These are phyloP conservation scores for Zosterops hypoxanthus DNA, from an alignment of 2,113 vertebrate genomes.

Conservation along the genomic window DNA sequence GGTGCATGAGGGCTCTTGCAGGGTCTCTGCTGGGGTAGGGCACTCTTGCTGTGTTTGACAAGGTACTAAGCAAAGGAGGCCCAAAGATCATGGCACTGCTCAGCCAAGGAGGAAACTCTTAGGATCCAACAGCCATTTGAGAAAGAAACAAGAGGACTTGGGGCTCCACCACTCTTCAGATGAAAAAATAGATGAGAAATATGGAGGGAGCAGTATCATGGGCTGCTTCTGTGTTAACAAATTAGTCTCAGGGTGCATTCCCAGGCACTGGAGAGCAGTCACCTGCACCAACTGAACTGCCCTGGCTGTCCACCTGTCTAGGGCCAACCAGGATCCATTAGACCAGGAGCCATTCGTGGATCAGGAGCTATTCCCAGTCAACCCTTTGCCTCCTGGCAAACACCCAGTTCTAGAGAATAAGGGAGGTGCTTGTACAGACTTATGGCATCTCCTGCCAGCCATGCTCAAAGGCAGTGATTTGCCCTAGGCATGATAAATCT, in stretches of 20 bases:
- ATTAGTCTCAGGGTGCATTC: background rate
- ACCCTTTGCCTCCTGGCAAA: background rate
- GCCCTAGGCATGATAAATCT: background rate
- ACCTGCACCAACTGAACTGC: rapidly evolving
- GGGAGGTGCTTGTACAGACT: background rate
- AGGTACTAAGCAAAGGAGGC: rapidly evolving
- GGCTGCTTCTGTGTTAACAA: background rate
- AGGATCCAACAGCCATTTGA: background rate
- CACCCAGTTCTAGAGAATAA: background rate
- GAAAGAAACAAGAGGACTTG: background rate
- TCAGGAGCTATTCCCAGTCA: background rate
- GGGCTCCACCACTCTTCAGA: background rate
- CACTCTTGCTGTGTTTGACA: background rate
- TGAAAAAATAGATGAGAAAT: background rate
- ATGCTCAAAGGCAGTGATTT: background rate
- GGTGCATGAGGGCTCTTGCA: background rate
- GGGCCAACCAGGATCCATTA: rapidly evolving
- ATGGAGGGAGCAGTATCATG: background rate
- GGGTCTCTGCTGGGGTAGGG: background rate
- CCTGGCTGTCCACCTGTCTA: background rate
- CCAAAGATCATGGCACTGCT: background rate
- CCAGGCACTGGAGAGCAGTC: background rate
- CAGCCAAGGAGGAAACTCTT: background rate
- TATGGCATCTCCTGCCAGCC: background rate
- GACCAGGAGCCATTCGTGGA: background rate